Evolutionary conservation across 2,113 vertebrate genomes (phyloP).

Genomic region (Ellobius talpinus): DNA sequence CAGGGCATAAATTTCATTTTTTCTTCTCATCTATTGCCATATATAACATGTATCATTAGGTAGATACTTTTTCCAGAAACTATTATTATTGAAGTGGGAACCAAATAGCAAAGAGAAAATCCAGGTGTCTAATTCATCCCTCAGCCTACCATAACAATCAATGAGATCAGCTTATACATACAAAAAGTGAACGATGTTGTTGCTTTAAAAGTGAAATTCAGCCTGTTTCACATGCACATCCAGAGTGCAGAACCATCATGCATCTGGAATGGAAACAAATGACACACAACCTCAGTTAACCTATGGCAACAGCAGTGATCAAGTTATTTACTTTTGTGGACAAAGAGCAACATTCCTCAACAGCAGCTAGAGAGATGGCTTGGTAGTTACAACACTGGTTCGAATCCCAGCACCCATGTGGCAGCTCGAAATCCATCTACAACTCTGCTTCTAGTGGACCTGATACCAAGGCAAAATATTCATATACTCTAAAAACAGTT

Average conservation of each 20-base stretch:
- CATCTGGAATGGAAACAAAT: slow-evolving; percentile 18
- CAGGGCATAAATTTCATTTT: no score
- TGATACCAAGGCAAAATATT: neutral
- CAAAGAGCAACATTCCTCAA: neutral
- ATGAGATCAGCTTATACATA: neutral
- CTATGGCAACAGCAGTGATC: neutral
- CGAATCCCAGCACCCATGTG: neutral
- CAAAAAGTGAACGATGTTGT: neutral
- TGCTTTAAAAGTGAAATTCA: neutral
- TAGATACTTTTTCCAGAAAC: slow-evolving; percentile 23
- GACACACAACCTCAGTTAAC: neutral
- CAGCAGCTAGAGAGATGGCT: neutral
- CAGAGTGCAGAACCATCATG: neutral
- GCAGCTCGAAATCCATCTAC: neutral
- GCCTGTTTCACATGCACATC: neutral
- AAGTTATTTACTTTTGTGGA: neutral
- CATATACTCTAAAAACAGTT: neutral
- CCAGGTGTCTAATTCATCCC: neutral
- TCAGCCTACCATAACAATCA: neutral
- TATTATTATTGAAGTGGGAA: neutral
- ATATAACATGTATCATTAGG: neutral
- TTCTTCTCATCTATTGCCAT: neutral
- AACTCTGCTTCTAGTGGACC: neutral
- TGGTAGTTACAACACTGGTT: neutral
- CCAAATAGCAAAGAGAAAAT: slow-evolving; percentile 16